A percentile compares a stretch with the other conserved stretches of the same genome.
These are phyloP conservation scores for Pterocles orientalis DNA, from an alignment of 2,113 vertebrate genomes.

Conservation along the genomic window DNA sequence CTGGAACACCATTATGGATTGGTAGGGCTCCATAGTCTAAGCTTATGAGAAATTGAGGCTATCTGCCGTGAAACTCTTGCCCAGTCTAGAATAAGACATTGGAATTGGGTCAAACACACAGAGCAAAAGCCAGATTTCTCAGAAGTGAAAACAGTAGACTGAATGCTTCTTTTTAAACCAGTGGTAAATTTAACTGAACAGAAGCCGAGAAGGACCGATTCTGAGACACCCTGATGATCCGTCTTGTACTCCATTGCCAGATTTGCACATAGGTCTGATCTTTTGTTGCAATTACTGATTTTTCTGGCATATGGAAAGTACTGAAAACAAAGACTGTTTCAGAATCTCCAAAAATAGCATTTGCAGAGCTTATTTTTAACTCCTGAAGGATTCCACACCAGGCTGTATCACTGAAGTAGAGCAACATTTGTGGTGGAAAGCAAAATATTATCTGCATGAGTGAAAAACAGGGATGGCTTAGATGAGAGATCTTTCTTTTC, in stretches of 20 bases:
- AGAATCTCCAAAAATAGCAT: neutral
- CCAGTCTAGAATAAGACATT: neutral
- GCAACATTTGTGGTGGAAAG: neutral
- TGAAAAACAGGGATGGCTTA: neutral
- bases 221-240: neutral
- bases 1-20: neutral
- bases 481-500: neutral
- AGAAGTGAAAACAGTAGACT: neutral
- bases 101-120: neutral
- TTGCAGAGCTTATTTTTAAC: neutral
- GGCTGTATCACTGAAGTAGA: neutral
- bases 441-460: neutral
- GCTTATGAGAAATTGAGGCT: neutral
- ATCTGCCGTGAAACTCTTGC: neutral
- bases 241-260: accelerated
- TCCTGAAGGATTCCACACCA: neutral
- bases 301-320: neutral
- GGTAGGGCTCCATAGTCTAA: neutral
- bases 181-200: neutral
- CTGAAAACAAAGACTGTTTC: neutral
- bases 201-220: neutral
- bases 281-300: neutral
- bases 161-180: neutral
- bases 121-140: neutral
- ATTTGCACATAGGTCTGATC: neutral